Evolutionary conservation across 2,113 vertebrate species (phyloP).

Genomic region (Solea solea): DNA sequence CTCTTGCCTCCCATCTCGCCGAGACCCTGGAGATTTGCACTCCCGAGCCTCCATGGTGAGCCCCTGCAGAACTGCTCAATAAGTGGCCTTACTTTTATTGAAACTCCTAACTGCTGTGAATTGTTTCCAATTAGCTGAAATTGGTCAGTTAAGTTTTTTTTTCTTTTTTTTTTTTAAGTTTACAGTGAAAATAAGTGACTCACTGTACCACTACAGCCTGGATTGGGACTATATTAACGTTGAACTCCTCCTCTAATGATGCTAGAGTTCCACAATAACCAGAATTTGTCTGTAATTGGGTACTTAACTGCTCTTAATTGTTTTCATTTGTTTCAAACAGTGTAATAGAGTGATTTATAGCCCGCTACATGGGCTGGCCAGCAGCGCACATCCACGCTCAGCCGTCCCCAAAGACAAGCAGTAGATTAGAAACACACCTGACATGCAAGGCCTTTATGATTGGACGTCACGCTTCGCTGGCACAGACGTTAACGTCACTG

Average conservation of each 20-base stretch:
- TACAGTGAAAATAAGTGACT: slow-evolving; percentile 43
- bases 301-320: slow-evolving; percentile 58
- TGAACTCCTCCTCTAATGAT: slow-evolving; percentile 30
- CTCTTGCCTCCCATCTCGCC: slow-evolving; percentile 32
- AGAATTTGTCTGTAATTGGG: slow-evolving; percentile 52
- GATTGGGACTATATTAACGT: slow-evolving; percentile 39
- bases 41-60: slow-evolving; percentile 1
- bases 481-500: slow-evolving; percentile 28
- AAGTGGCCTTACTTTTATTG: slow-evolving; percentile 53
- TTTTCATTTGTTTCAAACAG: slow-evolving; percentile 53
- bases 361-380: slow-evolving; percentile 7
- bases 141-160: slow-evolving; percentile 55
- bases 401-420: slow-evolving; percentile 21
- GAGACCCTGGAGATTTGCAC: slow-evolving; percentile 26
- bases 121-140: slow-evolving; percentile 72
- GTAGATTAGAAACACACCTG: slow-evolving; percentile 54
- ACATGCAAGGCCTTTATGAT: slow-evolving; percentile 28
- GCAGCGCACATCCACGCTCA: slow-evolving; percentile 24
- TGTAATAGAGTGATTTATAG: slow-evolving; percentile 50
- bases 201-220: slow-evolving; percentile 33
- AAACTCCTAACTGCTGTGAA: slow-evolving; percentile 56
- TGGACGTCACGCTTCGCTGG: slow-evolving; percentile 33
- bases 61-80: slow-evolving; percentile 19
- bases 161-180: slow-evolving; percentile 24
- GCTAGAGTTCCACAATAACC: slow-evolving; percentile 36